Evolutionary conservation across 2,888 invertebrate genomes (phyloP).

Genomic region (Cosmia pyralina): DNA sequence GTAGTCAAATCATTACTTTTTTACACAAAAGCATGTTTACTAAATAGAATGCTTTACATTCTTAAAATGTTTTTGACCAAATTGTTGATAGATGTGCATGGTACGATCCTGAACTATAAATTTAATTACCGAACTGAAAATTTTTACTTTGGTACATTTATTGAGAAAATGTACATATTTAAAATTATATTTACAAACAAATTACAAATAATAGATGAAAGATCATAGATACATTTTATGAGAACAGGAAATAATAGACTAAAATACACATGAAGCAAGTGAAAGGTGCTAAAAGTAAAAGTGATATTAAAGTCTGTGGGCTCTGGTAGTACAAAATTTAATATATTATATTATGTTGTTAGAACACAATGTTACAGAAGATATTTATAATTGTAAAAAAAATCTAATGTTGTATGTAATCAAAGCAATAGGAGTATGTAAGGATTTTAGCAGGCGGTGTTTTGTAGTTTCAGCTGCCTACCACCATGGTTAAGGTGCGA

Average conservation of each 20-base stretch:
- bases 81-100: too few relatives aligned
- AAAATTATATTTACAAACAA: too few relatives aligned
- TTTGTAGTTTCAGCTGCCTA: not conserved
- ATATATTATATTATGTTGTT: not conserved
- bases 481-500: not conserved
- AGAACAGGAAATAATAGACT: not conserved
- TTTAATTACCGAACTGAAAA: too few relatives aligned
- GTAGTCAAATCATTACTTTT: too few relatives aligned
- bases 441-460: not conserved
- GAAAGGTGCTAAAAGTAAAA: conserved; percentile 63
- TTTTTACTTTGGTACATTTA: too few relatives aligned
- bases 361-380: not conserved
- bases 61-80: too few relatives aligned
- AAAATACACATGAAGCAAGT: conserved; percentile 28
- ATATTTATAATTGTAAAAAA: not conserved
- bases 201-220: not conserved
- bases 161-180: too few relatives aligned
- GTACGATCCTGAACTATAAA: too few relatives aligned
- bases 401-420: not conserved
- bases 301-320: conserved; percentile 15
- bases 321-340: not conserved
- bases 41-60: too few relatives aligned
- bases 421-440: too few relatives aligned
- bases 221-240: not conserved
- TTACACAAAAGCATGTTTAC: too few relatives aligned